Base-by-base conservation (phyloP, 2,797 vertebrate species). In the Dendrocincla fuliginosa region DNA sequence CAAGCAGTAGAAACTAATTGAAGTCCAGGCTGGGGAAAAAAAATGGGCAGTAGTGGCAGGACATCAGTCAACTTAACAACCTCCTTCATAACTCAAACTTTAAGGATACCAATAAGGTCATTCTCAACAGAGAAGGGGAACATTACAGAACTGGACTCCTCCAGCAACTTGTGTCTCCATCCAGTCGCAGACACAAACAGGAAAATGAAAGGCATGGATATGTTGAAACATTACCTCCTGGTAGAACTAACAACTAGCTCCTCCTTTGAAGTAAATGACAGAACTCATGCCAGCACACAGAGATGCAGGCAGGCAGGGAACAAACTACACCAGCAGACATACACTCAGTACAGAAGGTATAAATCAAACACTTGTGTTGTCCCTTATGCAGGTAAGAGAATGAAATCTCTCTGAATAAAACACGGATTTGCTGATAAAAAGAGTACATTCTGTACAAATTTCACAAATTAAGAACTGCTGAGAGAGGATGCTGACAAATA, bases 1-100 rank as follows among this genome's bases (percentile, higher is more conserved):
- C 85, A 97, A 88, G 88, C 93, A 94, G 50, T 28, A 7, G 76
- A 96, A 97, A 93, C 67, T 93, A 97, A 96, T 86, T 92, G 94
- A 97, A 97, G 42, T 76, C 24, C 84, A 85, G 67, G 28, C 69
- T 95, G 82, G 47, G 44, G 88, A 96, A 95, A 95, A 95, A 96
- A 92, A 78, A 3, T 28, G 49, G 63, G 67, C 37, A 64, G 71
- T 14, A 73, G 53, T 73, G 47, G 63, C 68, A 96, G 69, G 33
- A 71, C 55, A 95, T 96, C 61, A 84, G 84, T 95, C 93, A 97
- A 77, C 46, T 95, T 95, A 96, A 87, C 89, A 84, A 92, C 32
- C 65, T 83, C 53, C 37, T 94, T 84, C 79, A 87, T 88, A 95
- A 92, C 50, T 96, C 75, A 88, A 85, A 67, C 83, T 91, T 90